Base-by-base conservation (phyloP, 2,888 invertebrate genomes). In the Taenaris catops region DNA sequence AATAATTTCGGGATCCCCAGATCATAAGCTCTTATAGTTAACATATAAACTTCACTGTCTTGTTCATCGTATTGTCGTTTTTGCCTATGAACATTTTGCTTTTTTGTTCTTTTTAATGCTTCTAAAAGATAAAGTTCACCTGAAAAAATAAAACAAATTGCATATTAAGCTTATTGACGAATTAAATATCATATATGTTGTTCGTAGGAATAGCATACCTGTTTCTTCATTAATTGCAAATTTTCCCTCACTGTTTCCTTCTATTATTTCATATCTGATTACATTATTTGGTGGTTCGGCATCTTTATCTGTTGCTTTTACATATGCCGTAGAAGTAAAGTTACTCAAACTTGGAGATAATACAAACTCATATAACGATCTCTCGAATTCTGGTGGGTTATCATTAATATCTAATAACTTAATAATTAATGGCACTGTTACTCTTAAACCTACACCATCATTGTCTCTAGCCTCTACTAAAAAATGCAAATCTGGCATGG, bases 401-500 rank as follows among this genome's bases (percentile, higher is more conserved):
- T 97, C 97, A 71, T 97, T 97, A 35, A 94, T 91, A 80, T 91
- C 91, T 58, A 93, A 79, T 49, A 97, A 79, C 78, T 92, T 91
- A 58, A 96, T 90, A 52, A 91, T 89, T 51, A 96, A 88, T 55
- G 91, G 91, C 54, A 93, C 90, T 48, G 91, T 92, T 24, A 94
- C 92, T 53, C 90, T 89, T 64, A 93, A 91, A 38, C 96, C 96
- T 54, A 89, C 87, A 33, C 96, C 95, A 54, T 95, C 92, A 64
- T 94, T 93, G 78, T 98, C 97, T 48, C 93, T 90, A 42, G 97
- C 97, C 86, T 94, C 94, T 44, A 97, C 93, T 61, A 91, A 91
- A 53, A 97, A 89, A 66, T 92, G 90, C 69, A 95, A 90, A 52
- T 92, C 92, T 51, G 93, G 89, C 75, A 92, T 91, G 17, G 89